Conservation (phyloP, 1,140 invertebrate genomes). For the Panagrolaimus sp. region DNA sequence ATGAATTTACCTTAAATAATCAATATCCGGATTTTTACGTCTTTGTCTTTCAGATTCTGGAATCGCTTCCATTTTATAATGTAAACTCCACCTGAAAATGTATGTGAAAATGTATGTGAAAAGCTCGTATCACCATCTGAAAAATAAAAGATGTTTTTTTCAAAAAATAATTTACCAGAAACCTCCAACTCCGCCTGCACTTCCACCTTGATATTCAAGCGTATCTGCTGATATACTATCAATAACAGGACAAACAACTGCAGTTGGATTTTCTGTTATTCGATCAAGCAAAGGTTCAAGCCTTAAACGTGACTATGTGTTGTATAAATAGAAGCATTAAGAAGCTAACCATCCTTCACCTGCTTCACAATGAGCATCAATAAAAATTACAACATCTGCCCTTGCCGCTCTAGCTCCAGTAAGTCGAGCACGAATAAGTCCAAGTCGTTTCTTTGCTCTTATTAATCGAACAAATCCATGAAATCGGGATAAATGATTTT, state of each 20-base stretch:
- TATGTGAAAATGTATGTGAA: too few species aligned
- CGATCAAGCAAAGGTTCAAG: slow-evolving; percentile 76
- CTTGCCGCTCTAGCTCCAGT: slow-evolving; percentile 79
- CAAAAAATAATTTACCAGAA: too few species aligned
- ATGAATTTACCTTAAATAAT: slow-evolving; percentile 59
- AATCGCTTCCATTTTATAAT: slow-evolving; percentile 76
- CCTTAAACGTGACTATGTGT: slow-evolving; percentile 24
- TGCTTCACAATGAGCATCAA: slow-evolving; percentile 93
- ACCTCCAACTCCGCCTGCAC: too few species aligned
- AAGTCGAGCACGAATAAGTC: slow-evolving; percentile 73
- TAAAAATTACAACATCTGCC: slow-evolving; percentile 82
- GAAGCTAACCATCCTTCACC: slow-evolving; percentile 65
- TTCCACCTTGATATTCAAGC: slow-evolving; percentile 69
- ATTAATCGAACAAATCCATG: slow-evolving; percentile 67
- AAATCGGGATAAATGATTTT: slow-evolving; percentile 67
- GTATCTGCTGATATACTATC: slow-evolving; percentile 81
- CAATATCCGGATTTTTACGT: slow-evolving; percentile 25
- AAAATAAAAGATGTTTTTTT: too few species aligned
- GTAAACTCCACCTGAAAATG: slow-evolving; percentile 83
- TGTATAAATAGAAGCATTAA: neutral
- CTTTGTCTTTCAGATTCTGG: slow-evolving; percentile 68
- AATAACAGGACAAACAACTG: slow-evolving; percentile 82
- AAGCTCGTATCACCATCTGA: too few species aligned
- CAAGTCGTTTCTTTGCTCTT: slow-evolving; percentile 69
- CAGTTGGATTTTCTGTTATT: slow-evolving; percentile 71